Evolutionary conservation across 2,797 vertebrate genomes (phyloP).

Genomic region (Sebastes steindachneri): DNA sequence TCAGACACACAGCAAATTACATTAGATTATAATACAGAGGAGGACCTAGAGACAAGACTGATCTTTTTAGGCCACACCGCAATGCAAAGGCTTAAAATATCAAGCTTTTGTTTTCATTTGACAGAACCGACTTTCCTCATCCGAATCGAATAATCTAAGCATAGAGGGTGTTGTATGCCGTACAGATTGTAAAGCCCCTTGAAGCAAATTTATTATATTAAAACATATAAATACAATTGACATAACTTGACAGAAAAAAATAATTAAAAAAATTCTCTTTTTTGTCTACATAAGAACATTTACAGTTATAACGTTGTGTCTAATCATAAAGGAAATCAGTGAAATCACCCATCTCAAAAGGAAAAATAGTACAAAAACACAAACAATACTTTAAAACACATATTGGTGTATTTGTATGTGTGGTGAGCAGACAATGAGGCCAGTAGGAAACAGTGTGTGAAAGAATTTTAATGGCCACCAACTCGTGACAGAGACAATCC

Average conservation of each 20-base stretch:
- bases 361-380: neutral
- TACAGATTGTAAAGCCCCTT: neutral
- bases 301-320: neutral
- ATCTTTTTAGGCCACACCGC: neutral
- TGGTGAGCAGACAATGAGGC: neutral
- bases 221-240: neutral
- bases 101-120: neutral
- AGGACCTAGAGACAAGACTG: neutral
- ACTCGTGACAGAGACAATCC: conserved; percentile 18
- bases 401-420: neutral
- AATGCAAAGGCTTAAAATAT: neutral
- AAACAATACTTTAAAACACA: neutral
- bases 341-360: neutral
- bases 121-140: neutral
- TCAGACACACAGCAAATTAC: conserved; percentile 16
- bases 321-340: neutral
- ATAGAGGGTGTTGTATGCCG: neutral
- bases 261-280: neutral
- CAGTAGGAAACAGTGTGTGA: neutral
- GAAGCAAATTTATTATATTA: neutral
- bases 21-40: conserved; percentile 2
- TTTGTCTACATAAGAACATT: neutral
- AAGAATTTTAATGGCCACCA: neutral
- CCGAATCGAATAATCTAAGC: neutral
- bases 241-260: neutral